A percentile compares a stretch with the other conserved stretches of the same genome.
Evolutionary conservation across 2,888 invertebrate genomes (phyloP).

Genomic region (Stramonita haemastoma): DNA sequence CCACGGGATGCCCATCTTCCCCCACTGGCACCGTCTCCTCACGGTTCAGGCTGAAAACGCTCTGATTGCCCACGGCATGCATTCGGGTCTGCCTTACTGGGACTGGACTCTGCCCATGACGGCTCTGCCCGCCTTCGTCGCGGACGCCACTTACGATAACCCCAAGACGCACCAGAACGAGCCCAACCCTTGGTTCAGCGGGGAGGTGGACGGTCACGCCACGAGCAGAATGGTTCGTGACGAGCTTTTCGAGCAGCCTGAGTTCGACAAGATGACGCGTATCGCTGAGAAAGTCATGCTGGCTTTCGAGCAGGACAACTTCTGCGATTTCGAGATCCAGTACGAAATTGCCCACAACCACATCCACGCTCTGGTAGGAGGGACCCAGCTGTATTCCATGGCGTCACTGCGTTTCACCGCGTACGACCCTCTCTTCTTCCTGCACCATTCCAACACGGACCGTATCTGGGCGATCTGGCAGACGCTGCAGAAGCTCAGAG

Average conservation of each 20-base stretch:
- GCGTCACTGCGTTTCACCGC: constrained; percentile 53
- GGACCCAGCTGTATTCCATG: constrained; percentile 49
- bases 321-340: constrained; percentile 56
- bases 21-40: constrained; percentile 56
- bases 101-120: constrained; percentile 53
- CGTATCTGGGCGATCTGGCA: constrained; percentile 55
- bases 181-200: constrained; percentile 52
- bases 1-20: constrained; percentile 55
- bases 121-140: constrained; percentile 47
- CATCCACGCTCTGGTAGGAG: constrained; percentile 55
- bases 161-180: constrained; percentile 41
- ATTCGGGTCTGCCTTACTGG: constrained; percentile 54
- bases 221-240: constrained; percentile 40
- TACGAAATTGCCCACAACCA: constrained; percentile 55
- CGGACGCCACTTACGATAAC: constrained; percentile 41
- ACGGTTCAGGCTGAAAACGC: constrained; percentile 49
- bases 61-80: constrained; percentile 37
- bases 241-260: constrained; percentile 43
- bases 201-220: constrained; percentile 20
- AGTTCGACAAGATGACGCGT: constrained; percentile 47
- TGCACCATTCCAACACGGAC: constrained; percentile 53
- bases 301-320: constrained; percentile 54
- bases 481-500: constrained; percentile 52
- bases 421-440: constrained; percentile 54
- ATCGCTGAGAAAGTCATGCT: constrained; percentile 50